Percentiles rank a stretch among this genome's conserved stretches.
Conservation (phyloP, 2,113 vertebrate species). For the Varanus komodoensis region DNA sequence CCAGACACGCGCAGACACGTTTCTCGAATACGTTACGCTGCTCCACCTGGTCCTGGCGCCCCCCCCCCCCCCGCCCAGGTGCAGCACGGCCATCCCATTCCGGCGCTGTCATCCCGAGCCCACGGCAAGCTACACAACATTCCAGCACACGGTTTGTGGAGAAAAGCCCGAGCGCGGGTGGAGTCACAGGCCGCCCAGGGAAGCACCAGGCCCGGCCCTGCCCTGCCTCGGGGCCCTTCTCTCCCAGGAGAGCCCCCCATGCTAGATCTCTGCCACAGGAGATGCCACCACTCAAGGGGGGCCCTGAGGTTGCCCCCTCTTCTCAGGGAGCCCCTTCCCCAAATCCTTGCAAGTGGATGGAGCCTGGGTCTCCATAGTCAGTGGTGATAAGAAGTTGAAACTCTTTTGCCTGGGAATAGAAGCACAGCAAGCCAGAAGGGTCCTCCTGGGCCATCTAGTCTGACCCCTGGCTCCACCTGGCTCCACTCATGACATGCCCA, state of each 20-base stretch:
- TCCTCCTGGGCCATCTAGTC: too few species aligned
- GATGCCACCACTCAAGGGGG: neutral
- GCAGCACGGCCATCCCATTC: neutral
- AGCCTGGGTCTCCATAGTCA: too few species aligned
- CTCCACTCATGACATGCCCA: too few species aligned
- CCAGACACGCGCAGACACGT: neutral
- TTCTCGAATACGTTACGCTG: neutral
- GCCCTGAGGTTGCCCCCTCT: too few species aligned
- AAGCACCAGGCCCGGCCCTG: too few species aligned
- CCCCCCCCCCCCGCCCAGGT: too few species aligned
- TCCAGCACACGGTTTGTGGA: neutral
- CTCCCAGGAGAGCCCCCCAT: neutral
- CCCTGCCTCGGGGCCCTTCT: neutral
- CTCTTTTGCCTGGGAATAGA: neutral
- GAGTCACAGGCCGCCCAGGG: too few species aligned
- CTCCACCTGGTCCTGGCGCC: neutral
- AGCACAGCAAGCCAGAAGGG: neutral
- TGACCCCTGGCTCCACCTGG: too few species aligned
- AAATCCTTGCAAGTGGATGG: too few species aligned
- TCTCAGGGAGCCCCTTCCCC: too few species aligned
- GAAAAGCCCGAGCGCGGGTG: neutral
- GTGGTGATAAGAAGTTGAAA: too few species aligned
- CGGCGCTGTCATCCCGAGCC: neutral
- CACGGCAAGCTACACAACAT: neutral
- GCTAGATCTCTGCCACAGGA: neutral